Evolutionary conservation across 2,797 vertebrate species (phyloP).

Genomic region (Yasuhikotakia modesta): DNA sequence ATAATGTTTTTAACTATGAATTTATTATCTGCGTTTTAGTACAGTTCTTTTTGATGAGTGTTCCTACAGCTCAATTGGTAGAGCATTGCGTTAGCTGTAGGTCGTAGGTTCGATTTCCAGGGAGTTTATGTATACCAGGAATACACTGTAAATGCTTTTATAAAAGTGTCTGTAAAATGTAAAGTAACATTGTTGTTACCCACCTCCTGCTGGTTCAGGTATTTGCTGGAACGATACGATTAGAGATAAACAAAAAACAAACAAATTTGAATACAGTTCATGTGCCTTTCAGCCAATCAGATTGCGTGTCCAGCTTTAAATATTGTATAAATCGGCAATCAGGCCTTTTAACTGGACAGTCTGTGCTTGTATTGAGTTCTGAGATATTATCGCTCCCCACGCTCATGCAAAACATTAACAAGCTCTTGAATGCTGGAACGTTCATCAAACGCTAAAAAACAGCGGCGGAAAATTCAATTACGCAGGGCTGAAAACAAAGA

Average conservation of each 20-base stretch:
- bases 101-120: too few species aligned
- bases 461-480: slow-evolving; percentile 18
- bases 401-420: slow-evolving; percentile 18
- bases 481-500: slow-evolving; percentile 13
- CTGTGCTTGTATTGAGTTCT: not conserved
- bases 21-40: too few species aligned
- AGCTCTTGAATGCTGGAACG: slow-evolving; percentile 15
- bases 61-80: too few species aligned
- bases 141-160: too few species aligned
- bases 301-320: not conserved
- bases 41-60: too few species aligned
- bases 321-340: not conserved
- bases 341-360: not conserved
- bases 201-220: too few species aligned
- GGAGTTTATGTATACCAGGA: too few species aligned
- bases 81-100: too few species aligned
- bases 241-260: not conserved
- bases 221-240: not conserved
- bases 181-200: too few species aligned
- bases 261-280: not conserved
- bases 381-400: slow-evolving; percentile 20
- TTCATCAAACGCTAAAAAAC: not conserved
- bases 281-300: not conserved
- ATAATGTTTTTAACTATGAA: too few species aligned
- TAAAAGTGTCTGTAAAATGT: too few species aligned